A percentile compares a stretch with the other conserved stretches of the same genome.
phyloP scores from a whole-genome alignment of 2,888 invertebrate genomes.

The Phalera bucephala region DNA sequence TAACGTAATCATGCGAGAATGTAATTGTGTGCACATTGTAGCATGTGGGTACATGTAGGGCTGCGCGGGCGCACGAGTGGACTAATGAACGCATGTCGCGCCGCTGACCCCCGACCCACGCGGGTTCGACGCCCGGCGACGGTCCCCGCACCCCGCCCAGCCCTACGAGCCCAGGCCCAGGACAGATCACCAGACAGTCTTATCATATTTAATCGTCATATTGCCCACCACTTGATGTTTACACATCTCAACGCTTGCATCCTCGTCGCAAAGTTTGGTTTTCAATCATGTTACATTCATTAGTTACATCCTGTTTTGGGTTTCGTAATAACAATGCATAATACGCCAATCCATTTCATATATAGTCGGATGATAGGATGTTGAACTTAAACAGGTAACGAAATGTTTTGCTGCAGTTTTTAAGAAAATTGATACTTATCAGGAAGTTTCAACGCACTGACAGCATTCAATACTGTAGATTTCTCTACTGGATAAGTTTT shows the following conservation, averaged over 20 bases:
- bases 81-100: slow-evolving; percentile 76
- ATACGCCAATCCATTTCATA: no score
- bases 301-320: slow-evolving; percentile 34
- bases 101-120: slow-evolving; percentile 80
- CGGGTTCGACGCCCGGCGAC: slow-evolving; percentile 69
- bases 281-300: slow-evolving; percentile 17
- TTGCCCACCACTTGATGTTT: slow-evolving; percentile 44
- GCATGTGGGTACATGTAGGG: slow-evolving; percentile 21
- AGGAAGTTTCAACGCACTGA: no score
- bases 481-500: slow-evolving; percentile 1
- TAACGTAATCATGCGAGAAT: slow-evolving; percentile 18
- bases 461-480: neutral
- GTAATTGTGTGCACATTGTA: slow-evolving; percentile 24
- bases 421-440: no score
- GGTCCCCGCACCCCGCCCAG: slow-evolving; percentile 35
- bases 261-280: slow-evolving; percentile 9
- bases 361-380: no score
- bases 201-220: slow-evolving; percentile 57
- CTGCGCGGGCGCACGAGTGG: slow-evolving; percentile 59
- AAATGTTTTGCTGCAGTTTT: no score
- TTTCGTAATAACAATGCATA: slow-evolving; percentile 16
- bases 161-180: slow-evolving; percentile 45
- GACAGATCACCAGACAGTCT: slow-evolving; percentile 50
- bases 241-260: slow-evolving; percentile 31
- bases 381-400: no score